Conservation (phyloP, 2,888 invertebrate species). For the Clistopyga incitator region DNA sequence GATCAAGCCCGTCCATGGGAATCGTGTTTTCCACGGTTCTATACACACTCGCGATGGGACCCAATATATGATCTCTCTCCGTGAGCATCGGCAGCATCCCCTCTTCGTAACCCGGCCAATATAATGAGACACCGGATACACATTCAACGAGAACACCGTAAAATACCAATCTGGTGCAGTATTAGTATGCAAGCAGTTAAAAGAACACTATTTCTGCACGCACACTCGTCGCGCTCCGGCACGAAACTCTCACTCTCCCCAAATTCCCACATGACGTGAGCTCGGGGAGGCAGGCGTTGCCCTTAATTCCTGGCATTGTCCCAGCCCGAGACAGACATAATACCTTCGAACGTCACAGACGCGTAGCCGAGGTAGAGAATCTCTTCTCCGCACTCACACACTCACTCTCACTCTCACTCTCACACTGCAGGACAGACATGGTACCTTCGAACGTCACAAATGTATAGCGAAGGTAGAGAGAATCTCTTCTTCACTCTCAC, state of each 20-base stretch:
- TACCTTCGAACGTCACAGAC: slow-evolving; percentile 56
- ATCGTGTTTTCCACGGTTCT: slow-evolving; percentile 61
- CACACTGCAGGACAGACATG: slow-evolving; percentile 73
- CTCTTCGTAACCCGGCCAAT: slow-evolving; percentile 30
- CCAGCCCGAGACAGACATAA: slow-evolving; percentile 73
- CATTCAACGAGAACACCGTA: slow-evolving; percentile 33
- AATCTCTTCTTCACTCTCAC: slow-evolving; percentile 29
- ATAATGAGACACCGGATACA: slow-evolving; percentile 68
- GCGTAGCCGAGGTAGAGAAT: slow-evolving; percentile 25
- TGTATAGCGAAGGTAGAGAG: slow-evolving; percentile 27
- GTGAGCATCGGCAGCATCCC: slow-evolving; percentile 34
- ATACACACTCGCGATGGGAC: slow-evolving; percentile 2
- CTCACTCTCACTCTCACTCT: slow-evolving; percentile 67
- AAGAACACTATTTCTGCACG: slow-evolving; percentile 44
- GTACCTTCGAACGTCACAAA: slow-evolving; percentile 54
- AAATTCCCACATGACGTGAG: slow-evolving; percentile 72
- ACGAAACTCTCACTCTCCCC: slow-evolving; percentile 39
- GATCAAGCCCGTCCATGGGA: slow-evolving; percentile 69
- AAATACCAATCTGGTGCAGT: slow-evolving; percentile 42
- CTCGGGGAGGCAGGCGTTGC: slow-evolving; percentile 49
- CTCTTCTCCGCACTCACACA: slow-evolving; percentile 4
- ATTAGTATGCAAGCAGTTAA: slow-evolving; percentile 72
- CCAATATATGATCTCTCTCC: slow-evolving; percentile 43
- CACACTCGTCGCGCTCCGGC: not conserved
- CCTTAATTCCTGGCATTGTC: slow-evolving; percentile 77